These are phyloP conservation scores for Antheraea mylitta DNA, from an alignment of 1,140 invertebrate genomes.

Conservation along the genomic window DNA sequence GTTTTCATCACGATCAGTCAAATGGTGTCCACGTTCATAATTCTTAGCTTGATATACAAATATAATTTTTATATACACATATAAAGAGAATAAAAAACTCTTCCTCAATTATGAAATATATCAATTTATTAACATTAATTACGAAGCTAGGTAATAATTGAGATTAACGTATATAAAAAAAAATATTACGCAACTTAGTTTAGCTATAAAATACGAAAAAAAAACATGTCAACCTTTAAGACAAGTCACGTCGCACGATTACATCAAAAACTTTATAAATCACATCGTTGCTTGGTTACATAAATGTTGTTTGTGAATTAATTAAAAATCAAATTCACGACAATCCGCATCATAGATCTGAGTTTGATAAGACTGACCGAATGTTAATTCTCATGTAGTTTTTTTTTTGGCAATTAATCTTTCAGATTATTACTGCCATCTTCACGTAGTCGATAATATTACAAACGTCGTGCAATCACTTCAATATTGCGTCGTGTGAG, in stretches of 20 bases:
- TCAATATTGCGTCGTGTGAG: no score
- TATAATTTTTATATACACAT: no score
- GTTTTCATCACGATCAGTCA: no score
- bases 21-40: no score
- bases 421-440: no score
- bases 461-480: no score
- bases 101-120: no score
- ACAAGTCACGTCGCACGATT: neutral
- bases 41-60: no score
- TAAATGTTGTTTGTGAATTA: slow-evolving; percentile 13
- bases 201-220: neutral
- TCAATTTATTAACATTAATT: neutral
- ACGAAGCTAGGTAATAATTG: neutral
- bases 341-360: slow-evolving; percentile 4
- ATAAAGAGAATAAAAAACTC: no score
- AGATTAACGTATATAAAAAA: neutral
- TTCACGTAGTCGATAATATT: no score
- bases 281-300: neutral
- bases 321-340: slow-evolving; percentile 14
- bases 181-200: neutral
- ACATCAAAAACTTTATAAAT: slow-evolving; percentile 3
- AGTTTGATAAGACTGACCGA: slow-evolving; percentile 5
- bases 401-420: no score
- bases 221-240: neutral
- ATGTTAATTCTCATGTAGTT: neutral